phyloP scores from a whole-genome alignment of 1,140 invertebrate species.

The Tetramorium parvispinum region DNA sequence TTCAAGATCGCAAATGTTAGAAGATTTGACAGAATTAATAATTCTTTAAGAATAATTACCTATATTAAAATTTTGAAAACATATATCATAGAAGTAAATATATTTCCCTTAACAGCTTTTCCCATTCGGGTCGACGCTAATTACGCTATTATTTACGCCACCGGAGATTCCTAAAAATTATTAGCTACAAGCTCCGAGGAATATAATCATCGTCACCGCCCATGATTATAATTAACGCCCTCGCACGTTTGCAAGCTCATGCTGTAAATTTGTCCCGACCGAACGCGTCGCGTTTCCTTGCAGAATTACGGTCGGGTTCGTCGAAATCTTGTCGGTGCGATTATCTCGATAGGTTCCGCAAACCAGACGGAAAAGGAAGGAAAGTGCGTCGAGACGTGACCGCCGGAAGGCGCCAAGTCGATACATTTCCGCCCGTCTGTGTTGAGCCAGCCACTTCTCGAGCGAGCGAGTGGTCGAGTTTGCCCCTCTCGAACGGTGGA shows the following conservation, averaged over 20 bases:
- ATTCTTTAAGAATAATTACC: not conserved
- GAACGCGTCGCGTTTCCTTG: constrained; percentile 31
- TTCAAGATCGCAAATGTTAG: not conserved
- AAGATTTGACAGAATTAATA: not conserved
- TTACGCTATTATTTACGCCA: not conserved
- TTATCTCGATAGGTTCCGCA: constrained; percentile 60
- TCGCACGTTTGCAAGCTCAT: not conserved
- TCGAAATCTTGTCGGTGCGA: constrained; percentile 49
- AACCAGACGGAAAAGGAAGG: constrained; percentile 70
- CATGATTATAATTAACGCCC: constrained; percentile 34
- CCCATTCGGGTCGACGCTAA: not conserved
- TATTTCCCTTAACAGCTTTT: not conserved
- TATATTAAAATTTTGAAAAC: not conserved
- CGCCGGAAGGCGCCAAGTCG: constrained; percentile 77
- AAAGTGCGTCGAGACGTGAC: constrained; percentile 79
- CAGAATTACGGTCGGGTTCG: constrained; percentile 1
- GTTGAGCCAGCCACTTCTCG: constrained; percentile 66
- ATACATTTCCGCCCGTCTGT: constrained; percentile 78
- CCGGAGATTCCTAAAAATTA: constrained; percentile 10
- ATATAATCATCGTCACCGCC: not conserved
- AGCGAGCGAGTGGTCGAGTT: constrained; percentile 63
- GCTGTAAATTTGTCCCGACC: constrained; percentile 9
- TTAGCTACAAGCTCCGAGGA: not conserved
- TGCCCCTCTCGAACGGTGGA: constrained; percentile 73
- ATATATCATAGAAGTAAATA: not conserved